A percentile compares a stretch with the other conserved stretches of the same genome.
Conservation (phyloP, 2,888 invertebrate species). For the Epistrophe grossulariae region DNA sequence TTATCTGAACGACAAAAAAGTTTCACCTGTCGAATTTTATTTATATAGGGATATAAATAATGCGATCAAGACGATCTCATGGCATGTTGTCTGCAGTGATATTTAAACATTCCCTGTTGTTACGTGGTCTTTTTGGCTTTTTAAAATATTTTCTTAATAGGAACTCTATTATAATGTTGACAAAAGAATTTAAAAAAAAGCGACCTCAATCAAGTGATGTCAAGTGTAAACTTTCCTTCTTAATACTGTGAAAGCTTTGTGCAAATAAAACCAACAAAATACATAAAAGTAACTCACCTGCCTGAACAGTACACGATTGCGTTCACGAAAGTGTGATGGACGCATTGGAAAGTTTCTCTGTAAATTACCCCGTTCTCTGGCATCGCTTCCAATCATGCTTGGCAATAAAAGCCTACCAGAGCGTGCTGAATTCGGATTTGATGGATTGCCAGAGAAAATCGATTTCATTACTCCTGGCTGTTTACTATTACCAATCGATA, state of each 20-base stretch:
- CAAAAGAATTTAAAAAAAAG: background rate
- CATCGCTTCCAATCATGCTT: slow-evolving; percentile 57
- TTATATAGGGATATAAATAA: no score
- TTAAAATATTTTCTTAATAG: no score
- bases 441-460: slow-evolving; percentile 69
- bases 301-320: slow-evolving; percentile 80
- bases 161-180: background rate
- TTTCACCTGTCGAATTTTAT: no score
- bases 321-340: slow-evolving; percentile 81
- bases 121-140: no score
- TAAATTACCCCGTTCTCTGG: slow-evolving; percentile 55
- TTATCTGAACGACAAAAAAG: no score
- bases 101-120: no score
- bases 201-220: background rate
- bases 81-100: no score
- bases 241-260: background rate
- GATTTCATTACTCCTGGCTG: slow-evolving; percentile 67
- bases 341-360: slow-evolving; percentile 78
- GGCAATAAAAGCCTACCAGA: slow-evolving; percentile 74
- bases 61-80: no score
- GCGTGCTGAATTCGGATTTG: slow-evolving; percentile 58
- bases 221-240: background rate
- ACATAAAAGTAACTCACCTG: slow-evolving; percentile 78
- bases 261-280: background rate
- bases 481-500: slow-evolving; percentile 74